A percentile compares a stretch with the other conserved stretches of the same genome.
These are phyloP conservation scores for Microctenopoma stevenorrisi DNA, from an alignment of 2,797 vertebrate species.

Conservation along the genomic window DNA sequence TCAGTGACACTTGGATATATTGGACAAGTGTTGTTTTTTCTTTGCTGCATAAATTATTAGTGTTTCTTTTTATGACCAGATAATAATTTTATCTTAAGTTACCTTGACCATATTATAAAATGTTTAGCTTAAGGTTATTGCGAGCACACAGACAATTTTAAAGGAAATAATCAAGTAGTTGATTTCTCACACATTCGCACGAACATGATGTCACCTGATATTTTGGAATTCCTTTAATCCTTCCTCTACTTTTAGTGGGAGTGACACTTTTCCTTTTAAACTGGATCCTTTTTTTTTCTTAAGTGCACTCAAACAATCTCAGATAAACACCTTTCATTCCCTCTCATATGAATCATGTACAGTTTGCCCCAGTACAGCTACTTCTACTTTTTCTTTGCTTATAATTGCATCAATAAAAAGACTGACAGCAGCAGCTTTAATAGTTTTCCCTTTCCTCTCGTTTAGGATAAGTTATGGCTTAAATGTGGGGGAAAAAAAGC, in stretches of 20 bases:
- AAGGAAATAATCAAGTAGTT: conserved; percentile 69
- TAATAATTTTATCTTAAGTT: not conserved
- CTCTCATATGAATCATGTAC: conserved; percentile 22
- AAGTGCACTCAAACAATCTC: conserved; percentile 62
- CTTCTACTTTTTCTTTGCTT: not conserved
- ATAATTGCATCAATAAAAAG: not conserved
- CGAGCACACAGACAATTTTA: conserved; percentile 33
- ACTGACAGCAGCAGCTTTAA: not conserved
- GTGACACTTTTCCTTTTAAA: conserved; percentile 74
- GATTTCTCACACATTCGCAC: conserved; percentile 84
- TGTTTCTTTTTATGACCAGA: not conserved
- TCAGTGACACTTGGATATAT: conserved; percentile 55
- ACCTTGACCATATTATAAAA: not conserved
- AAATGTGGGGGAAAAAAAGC: not conserved
- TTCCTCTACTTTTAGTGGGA: conserved; percentile 68
- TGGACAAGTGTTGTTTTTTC: conserved; percentile 14
- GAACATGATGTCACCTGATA: conserved; percentile 84
- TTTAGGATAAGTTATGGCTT: not conserved
- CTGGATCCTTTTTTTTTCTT: conserved; percentile 68
- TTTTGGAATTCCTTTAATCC: conserved; percentile 85
- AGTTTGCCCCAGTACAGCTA: conserved; percentile 12
- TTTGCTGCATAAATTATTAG: conserved; percentile 9
- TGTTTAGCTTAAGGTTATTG: conserved; percentile 22
- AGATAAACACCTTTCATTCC: conserved; percentile 53
- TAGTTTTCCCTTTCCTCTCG: not conserved